These are phyloP conservation scores for Enteromius radiatus DNA, from an alignment of 2,797 vertebrate genomes.

Conservation along the genomic window DNA sequence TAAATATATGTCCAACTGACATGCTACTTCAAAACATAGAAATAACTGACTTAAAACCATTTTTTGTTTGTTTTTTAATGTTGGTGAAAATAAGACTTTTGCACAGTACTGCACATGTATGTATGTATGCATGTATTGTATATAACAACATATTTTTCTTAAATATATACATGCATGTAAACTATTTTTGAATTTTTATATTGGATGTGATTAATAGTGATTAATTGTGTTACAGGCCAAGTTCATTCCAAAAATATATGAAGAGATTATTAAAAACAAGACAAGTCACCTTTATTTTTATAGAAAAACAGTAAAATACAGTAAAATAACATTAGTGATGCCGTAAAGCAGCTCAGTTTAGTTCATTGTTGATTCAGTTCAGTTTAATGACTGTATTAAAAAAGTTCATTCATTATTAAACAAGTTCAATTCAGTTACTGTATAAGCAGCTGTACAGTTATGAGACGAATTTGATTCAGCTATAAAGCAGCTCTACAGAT, in stretches of 20 bases:
- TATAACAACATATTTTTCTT: no score
- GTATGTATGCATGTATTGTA: no score
- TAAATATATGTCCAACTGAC: no score
- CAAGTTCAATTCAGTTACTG: neutral
- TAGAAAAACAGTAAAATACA: neutral
- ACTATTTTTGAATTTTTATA: no score
- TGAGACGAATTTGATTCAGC: neutral
- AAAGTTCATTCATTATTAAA: neutral
- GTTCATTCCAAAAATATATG: neutral
- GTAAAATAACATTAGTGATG: neutral
- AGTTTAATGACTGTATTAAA: neutral
- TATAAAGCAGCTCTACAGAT: neutral
- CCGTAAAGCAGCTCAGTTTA: neutral
- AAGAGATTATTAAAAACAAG: neutral
- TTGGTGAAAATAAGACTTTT: no score
- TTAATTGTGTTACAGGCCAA: no score
- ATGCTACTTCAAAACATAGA: no score
- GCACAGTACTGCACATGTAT: no score
- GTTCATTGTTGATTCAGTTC: neutral
- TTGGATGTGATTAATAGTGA: no score
- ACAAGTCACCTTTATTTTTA: neutral
- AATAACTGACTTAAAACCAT: no score
- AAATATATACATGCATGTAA: no score
- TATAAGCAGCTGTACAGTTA: constrained; percentile 10
- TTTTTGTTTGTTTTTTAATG: no score